These are phyloP conservation scores for Pemphredon lugubris DNA, from an alignment of 2,888 invertebrate species.

Conservation along the genomic window DNA sequence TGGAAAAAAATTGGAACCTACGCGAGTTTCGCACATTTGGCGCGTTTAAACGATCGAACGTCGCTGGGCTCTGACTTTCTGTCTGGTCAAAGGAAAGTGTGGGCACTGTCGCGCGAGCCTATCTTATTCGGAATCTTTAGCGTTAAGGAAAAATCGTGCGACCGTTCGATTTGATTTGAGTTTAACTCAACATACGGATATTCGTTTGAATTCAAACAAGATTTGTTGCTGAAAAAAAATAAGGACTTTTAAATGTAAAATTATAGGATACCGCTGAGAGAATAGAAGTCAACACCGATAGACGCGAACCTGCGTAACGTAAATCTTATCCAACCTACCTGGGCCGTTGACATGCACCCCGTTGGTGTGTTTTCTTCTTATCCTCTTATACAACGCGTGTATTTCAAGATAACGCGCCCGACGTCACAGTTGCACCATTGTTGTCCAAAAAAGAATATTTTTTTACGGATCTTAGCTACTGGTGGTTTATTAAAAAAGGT, in stretches of 20 bases:
- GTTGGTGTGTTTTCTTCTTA: slow-evolving; percentile 22
- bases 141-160: neutral
- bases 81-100: slow-evolving; percentile 16
- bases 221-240: too few relatives aligned
- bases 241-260: too few relatives aligned
- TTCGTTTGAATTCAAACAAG: too few relatives aligned
- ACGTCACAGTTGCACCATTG: slow-evolving; percentile 5
- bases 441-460: neutral
- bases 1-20: slow-evolving; percentile 69
- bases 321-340: slow-evolving; percentile 40
- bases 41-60: slow-evolving; percentile 54
- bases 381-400: slow-evolving; percentile 6
- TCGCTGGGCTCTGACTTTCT: slow-evolving; percentile 15
- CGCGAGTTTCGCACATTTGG: slow-evolving; percentile 72
- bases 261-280: too few relatives aligned
- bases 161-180: too few relatives aligned
- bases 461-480: neutral
- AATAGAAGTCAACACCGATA: slow-evolving; percentile 30
- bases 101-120: slow-evolving; percentile 6
- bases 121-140: neutral
- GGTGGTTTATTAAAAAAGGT: too few relatives aligned
- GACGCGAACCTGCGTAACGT: slow-evolving; percentile 51
- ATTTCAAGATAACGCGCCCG: neutral
- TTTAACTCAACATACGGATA: too few relatives aligned
- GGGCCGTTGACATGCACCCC: slow-evolving; percentile 37